Evolutionary conservation across 2,797 vertebrate genomes (phyloP).

Genomic region (Chaetodon trifasciatus): DNA sequence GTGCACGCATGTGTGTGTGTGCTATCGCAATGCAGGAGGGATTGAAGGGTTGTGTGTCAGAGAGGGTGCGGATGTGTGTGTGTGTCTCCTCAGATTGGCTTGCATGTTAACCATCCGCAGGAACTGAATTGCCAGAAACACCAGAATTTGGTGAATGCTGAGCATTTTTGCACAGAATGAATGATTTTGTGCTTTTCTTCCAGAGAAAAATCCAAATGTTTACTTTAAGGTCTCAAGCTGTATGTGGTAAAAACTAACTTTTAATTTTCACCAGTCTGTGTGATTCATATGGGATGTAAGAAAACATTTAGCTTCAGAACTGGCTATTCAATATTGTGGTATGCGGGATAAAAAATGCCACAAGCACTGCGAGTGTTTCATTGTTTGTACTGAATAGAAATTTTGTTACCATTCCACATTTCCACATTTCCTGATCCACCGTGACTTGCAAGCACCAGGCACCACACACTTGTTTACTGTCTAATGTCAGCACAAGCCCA

Average conservation of each 20-base stretch:
- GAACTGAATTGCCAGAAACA: background rate
- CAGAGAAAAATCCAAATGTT: background rate
- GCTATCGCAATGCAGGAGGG: background rate
- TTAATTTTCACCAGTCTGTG: background rate
- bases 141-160: background rate
- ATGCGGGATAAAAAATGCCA: background rate
- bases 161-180: background rate
- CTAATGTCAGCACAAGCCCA: slow-evolving; percentile 5
- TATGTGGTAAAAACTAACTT: background rate
- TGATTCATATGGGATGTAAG: background rate
- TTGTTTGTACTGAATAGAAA: background rate
- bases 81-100: background rate
- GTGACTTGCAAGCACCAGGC: background rate
- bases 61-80: background rate
- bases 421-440: background rate
- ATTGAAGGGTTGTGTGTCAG: slow-evolving; percentile 1
- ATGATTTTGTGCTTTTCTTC: background rate
- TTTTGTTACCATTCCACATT: background rate
- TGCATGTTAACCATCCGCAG: background rate
- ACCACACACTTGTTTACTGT: slow-evolving; percentile 18
- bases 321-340: background rate
- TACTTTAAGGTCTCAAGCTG: background rate
- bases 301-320: background rate
- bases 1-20: background rate
- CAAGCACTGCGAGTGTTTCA: background rate